Base-by-base conservation (phyloP, 2,888 invertebrate species). In the Xestia rhomboidea region DNA sequence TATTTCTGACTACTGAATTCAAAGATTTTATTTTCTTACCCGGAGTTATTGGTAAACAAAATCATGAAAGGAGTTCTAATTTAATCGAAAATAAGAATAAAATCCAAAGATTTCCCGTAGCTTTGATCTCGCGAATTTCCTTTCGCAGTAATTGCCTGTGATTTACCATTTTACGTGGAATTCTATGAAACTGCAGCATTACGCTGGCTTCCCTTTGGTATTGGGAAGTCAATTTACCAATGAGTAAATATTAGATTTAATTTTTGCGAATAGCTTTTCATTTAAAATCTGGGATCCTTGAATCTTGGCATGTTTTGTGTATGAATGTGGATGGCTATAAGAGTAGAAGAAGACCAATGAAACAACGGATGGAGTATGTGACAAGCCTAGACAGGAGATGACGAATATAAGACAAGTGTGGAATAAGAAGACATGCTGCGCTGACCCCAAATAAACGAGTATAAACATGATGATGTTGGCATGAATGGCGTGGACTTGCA, bases 121-220 rank as follows among this genome's bases (percentile, higher is more conserved):
- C 70, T 81, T 83, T 81, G 83, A 81, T 83, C 67, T 81, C 27
- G 24, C 2, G 27, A 67, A 57, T 77, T 82, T 79, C 44, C 34
- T 41, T 71, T 41, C 24, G 1, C 51, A 44, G 79, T 83, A 77
- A 83, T 77, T 70, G 69, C 54, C 49, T 15, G 54, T 57, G 49
- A 68, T 70, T 83, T 62, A 57, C 78, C 24, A 30, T 51, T 78
- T 67, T n/a, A 30, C 49, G 13, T 4, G 24, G 34, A 68, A 49
- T 57, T 68, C 11, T 38, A 4, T 27, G 27, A 34, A 79, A 68
- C 60, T 73, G 74, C 74, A 73, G 34, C 49, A 30, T 67, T 41
- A 38, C 27, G 7, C 34, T 62, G 74, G 57, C 5, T 72, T 78
- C 67, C 46, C 7, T 81, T 67, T 73, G 49, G 21, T 51, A 72